Base-by-base conservation (phyloP, 1,140 invertebrate genomes). In the Lutraria rhynchaena region DNA sequence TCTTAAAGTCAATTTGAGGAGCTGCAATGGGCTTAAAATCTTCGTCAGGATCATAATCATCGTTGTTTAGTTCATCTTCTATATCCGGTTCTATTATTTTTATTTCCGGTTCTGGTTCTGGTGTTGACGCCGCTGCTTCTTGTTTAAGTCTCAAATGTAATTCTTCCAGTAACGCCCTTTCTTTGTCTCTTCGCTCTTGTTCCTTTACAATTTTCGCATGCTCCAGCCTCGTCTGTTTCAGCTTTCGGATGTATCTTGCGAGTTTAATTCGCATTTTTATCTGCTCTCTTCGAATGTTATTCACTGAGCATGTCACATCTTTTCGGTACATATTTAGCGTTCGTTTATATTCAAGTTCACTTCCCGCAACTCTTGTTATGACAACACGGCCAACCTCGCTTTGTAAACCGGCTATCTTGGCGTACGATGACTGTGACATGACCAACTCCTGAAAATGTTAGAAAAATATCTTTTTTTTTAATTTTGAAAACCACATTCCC, bases 331-430 rank as follows among this genome's bases (percentile, higher is more conserved):
- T 81, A 33, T 81, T 81, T 1, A 81, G 31, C 17, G 46, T 49
- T 46, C 78, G 53, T 44, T 81, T 81, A 57, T 81, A 81, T 57
- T 81, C 78, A 13, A 81, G 69, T 53, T 81, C 78, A 65, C 69
- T 81, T 65, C 78, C 78, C 31, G 78, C 78, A 13, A 81, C 69
- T n/a, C 78, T 37, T 37, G 78, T 81, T 3, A 81, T 63, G 19
- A 74, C 70, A 0, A 81, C 78, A 5, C 78, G 78, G 19, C 78
- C 70, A 24, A 81, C 29, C 35, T 81, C 78, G 35, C 78, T 81
- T 49, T 81, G 78, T 15, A 81, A 24, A 11, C 78, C 78, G 5
- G 78, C 78, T 29, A 81, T 71, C 44, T 74, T 73, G n/a, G 78
- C 78, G 31, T 81, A 81, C 0, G 78, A 61, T 9, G 78, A 81